These are phyloP conservation scores for Synergus japonicus DNA, from an alignment of 2,888 invertebrate genomes.

Conservation along the genomic window DNA sequence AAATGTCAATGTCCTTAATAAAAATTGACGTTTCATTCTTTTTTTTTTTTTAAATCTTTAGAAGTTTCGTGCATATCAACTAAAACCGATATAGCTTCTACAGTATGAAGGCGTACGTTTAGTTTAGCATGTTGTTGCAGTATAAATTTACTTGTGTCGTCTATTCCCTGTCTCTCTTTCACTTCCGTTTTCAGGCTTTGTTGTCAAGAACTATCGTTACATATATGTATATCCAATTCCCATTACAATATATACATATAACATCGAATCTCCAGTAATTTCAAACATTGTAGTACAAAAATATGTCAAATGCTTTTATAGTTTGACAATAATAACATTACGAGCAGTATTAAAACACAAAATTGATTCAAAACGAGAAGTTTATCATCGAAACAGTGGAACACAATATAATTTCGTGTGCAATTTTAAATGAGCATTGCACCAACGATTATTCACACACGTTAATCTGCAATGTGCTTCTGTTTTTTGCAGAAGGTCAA, in stretches of 20 bases:
- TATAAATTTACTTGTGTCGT: constrained; percentile 13
- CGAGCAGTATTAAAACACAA: too few relatives aligned
- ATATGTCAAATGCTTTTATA: too few relatives aligned
- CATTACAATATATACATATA: too few relatives aligned
- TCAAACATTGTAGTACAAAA: background rate
- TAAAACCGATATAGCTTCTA: constrained; percentile 1
- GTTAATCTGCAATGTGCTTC: background rate
- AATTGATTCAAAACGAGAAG: background rate
- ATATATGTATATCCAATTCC: background rate
- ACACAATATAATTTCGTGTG: background rate
- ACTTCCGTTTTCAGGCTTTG: background rate
- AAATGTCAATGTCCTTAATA: too few relatives aligned
- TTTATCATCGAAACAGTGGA: background rate
- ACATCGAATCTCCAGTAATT: background rate
- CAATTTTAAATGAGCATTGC: background rate
- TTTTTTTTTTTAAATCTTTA: background rate
- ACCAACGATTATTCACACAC: background rate
- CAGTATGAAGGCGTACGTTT: constrained; percentile 2
- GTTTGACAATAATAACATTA: too few relatives aligned
- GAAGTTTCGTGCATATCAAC: background rate
- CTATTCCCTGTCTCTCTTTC: constrained; percentile 3
- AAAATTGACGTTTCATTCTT: background rate
- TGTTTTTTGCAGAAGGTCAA: constrained; percentile 6
- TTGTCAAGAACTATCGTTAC: background rate
- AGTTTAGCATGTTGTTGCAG: constrained; percentile 15